phyloP scores from a whole-genome alignment of 2,797 vertebrate genomes.

The Artibeus jamaicensis region DNA sequence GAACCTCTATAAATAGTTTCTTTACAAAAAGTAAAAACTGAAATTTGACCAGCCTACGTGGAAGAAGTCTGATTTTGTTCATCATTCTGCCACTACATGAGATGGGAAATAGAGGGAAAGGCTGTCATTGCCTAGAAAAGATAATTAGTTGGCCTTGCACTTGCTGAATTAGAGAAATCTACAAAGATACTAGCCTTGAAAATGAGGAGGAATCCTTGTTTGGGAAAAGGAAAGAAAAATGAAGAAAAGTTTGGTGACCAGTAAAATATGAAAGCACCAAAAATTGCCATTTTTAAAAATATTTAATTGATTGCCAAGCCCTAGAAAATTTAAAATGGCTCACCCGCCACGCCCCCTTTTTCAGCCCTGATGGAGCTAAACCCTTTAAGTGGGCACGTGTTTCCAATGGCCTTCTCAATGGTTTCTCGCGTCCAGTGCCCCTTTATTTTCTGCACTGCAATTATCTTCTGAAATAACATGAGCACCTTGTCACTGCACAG shows the following conservation, averaged over 20 bases:
- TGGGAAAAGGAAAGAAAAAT: background rate
- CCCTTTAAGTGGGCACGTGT: background rate
- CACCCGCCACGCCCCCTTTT: background rate
- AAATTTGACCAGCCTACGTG: background rate
- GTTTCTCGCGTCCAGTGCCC: background rate
- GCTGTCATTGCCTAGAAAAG: background rate
- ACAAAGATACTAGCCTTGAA: background rate
- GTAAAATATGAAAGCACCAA: background rate
- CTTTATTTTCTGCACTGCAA: background rate
- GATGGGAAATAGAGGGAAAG: background rate
- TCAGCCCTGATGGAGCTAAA: background rate
- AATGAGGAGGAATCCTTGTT: background rate
- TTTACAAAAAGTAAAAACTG: background rate
- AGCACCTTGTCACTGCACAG: background rate
- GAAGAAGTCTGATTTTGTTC: background rate
- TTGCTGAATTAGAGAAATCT: background rate
- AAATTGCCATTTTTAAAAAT: background rate
- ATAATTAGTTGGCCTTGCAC: background rate
- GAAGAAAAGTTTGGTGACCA: background rate
- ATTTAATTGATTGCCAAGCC: background rate
- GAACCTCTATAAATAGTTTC: background rate
- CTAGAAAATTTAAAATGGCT: background rate
- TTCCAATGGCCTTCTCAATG: background rate
- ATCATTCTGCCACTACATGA: slow-evolving; percentile 9
- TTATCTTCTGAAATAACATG: slow-evolving; percentile 25